Evolutionary conservation across 2,888 invertebrate species (phyloP), one percentile per base, ranked within the genome.

Genomic region (Lysandra coridon): DNA sequence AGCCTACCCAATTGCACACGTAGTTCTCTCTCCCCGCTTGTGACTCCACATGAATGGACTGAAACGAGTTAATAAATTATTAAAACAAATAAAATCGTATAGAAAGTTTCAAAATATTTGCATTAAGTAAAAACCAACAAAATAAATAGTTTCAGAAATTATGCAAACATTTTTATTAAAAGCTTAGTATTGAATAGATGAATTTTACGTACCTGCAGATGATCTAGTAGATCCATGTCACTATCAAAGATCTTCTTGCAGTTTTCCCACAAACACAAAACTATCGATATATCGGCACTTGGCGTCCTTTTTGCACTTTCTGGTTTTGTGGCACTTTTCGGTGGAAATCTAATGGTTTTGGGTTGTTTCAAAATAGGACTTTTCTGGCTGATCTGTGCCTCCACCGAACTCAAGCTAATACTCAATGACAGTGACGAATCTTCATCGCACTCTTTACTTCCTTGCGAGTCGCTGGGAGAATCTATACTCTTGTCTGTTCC

Each of bases 1-100:
- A 99, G 78, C 97, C 98, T 85, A 96, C 96, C 99, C 99, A 99
- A 79, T 98, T 95, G 89, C 99, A 99, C 78, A 98, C 97, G 91
- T 97, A 98, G 87, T 97, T 98, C 88, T 97, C 97, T 83, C 96
- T 96, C 23, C 96, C 97, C 30, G 96, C 97, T 95, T 99, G 99
- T 78, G 97, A 96, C 90, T 97, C 97, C 85, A 98, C 98, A 94
- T 98, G 98, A 85, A 96, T 96, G 82, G 96, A 95, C 97, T 97
- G 93, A 14, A 80, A 82, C 49, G 40, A 37, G 57, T 17, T 57
- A 17, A 57, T 57, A 57, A 57, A 57, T 4, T 57, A 17, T 57
- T 57, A 57, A 49, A 57, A 4, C 57, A 57, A 57, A 57, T 57
- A 4, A 17, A 17, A 57, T 49, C 1, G 17, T 57, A 17, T 57